Evolutionary conservation across 2,888 invertebrate species (phyloP), one percentile per base, ranked within the genome.

Genomic region (Cephus sareptanus): DNA sequence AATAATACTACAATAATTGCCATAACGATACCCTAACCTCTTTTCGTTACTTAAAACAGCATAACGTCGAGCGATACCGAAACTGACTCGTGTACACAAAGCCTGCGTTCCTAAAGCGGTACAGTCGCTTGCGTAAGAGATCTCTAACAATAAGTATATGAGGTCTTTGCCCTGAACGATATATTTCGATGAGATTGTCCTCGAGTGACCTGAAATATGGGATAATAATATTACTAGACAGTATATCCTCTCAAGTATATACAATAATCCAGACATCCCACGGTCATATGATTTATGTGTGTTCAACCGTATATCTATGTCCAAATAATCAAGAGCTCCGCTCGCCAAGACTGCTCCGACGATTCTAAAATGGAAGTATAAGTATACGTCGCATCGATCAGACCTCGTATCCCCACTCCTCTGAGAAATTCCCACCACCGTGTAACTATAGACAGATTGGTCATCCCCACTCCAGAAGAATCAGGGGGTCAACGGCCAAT

Each of bases 401-500:
- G 40, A 75, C 75, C 69, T 34, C 33, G 4, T 31, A 31, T 71
- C 71, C 80, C 31, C 30, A 34, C 34, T 34, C 13, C 30, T 74
- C 12, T 6, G 9, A 56, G 2, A 6, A 56, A 56, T 56, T 56
- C 23, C 23, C 56, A 2, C 56, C 56, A 56, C 23, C 56, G 9
- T 9, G 56, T 56, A 2, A 56, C 56, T 56, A 56, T 23, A 56
- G 2, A 56, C 56, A 56, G 56, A 9, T 15, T 71, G 23, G 71
- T 34, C 71, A 71, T 33, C 31, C 31, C 71, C 71, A 34, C 31
- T 31, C 30, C 71, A 34, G 34, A 71, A 11, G 56, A 56, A 56
- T 30, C 15, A 11, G 33, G 83, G 77, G 85, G 85, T 87, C 86
- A 87, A 87, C 83, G 86, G 82, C 86, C 85, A 85, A 81, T 78